Percentiles rank a stretch among this genome's conserved stretches.
Evolutionary conservation across 37 sponge, comb jelly and placozoan species (phyloP).

Genomic region (Cliona cf. orientalis): DNA sequence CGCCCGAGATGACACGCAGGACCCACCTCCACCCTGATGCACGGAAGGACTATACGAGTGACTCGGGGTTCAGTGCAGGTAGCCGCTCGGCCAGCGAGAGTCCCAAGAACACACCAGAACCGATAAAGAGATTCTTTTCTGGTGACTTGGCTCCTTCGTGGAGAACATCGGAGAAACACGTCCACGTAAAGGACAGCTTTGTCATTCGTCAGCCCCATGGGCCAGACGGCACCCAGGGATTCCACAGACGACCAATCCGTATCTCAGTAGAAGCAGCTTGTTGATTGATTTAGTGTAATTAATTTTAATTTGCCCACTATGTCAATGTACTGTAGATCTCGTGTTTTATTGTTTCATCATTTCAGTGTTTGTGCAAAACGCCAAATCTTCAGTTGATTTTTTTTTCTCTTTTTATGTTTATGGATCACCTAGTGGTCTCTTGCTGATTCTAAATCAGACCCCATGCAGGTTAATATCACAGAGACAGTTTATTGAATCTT

Average conservation of each 20-base stretch:
- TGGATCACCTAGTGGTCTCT: background rate
- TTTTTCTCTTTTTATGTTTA: background rate
- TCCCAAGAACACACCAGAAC: slow-evolving; percentile 64
- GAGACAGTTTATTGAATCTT: too few relatives aligned
- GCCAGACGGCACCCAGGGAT: slow-evolving; percentile 90
- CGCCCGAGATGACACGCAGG: background rate
- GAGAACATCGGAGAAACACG: slow-evolving; percentile 1
- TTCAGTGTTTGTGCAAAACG: too few relatives aligned
- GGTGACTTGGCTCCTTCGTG: background rate
- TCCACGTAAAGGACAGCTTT: background rate
- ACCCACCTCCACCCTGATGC: slow-evolving; percentile 26
- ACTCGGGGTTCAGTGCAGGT: slow-evolving; percentile 58
- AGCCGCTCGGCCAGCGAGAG: slow-evolving; percentile 33
- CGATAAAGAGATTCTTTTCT: slow-evolving; percentile 28
- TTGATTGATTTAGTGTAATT: background rate
- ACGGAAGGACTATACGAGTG: slow-evolving; percentile 38
- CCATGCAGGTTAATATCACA: too few relatives aligned
- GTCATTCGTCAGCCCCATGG: slow-evolving; percentile 85
- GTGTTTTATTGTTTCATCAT: too few relatives aligned
- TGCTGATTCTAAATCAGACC: too few relatives aligned
- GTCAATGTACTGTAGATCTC: too few relatives aligned
- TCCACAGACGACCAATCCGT: slow-evolving; percentile 26
- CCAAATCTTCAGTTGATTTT: background rate
- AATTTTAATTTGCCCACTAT: too few relatives aligned
- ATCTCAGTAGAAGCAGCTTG: background rate